Conservation (phyloP, 37 sponge, comb jelly and placozoan species). For the Beroe forskalii region DNA sequence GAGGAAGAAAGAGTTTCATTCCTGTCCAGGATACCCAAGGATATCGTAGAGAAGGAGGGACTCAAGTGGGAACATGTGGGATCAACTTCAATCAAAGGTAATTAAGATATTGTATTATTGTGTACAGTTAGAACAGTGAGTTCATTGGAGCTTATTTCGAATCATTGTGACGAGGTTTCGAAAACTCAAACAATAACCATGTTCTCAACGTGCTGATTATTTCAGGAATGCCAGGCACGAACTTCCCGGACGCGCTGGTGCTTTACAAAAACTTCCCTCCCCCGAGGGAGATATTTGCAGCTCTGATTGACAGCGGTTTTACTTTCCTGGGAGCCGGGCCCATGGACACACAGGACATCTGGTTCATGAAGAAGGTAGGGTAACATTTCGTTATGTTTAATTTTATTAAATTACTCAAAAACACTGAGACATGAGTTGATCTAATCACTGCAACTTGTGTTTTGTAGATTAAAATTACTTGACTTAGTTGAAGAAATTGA, state of each 20-base stretch:
- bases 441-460: too few relatives aligned
- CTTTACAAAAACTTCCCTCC: neutral
- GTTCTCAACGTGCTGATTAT: too few relatives aligned
- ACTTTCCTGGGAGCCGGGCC: neutral
- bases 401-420: too few relatives aligned
- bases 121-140: too few relatives aligned
- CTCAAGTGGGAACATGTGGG: slow-evolving; percentile 31
- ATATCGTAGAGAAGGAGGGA: neutral
- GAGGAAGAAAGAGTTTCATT: neutral
- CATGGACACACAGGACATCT: neutral
- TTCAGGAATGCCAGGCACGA: slow-evolving; percentile 31
- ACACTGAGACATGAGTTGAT: too few relatives aligned
- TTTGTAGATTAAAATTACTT: too few relatives aligned
- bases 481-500: too few relatives aligned
- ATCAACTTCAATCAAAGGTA: slow-evolving; percentile 52
- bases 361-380: slow-evolving; percentile 34
- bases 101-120: too few relatives aligned
- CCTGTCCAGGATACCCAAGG: neutral
- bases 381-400: too few relatives aligned
- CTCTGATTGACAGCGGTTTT: neutral
- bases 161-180: too few relatives aligned
- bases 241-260: neutral
- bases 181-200: too few relatives aligned
- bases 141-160: too few relatives aligned
- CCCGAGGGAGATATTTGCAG: neutral